Evolutionary conservation across 2,797 vertebrate species (phyloP).

Genomic region (Acanthornis magna): DNA sequence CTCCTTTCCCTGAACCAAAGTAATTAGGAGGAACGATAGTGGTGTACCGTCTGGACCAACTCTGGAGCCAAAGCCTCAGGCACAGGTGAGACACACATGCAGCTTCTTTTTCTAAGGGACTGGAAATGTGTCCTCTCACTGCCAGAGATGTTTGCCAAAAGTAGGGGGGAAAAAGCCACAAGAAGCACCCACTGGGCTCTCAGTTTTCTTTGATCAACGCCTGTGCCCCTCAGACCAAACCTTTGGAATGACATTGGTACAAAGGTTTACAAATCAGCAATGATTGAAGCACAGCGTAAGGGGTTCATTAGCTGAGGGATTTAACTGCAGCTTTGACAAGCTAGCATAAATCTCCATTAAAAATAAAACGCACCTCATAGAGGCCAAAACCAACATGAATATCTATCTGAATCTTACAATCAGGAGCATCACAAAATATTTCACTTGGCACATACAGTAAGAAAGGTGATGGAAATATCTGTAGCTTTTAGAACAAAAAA

Average conservation of each 20-base stretch:
- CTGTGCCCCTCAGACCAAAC: conserved; percentile 18
- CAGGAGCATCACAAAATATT: conserved; percentile 61
- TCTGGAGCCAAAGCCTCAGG: neutral
- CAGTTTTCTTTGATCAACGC: conserved; percentile 20
- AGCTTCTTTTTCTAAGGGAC: conserved; percentile 6
- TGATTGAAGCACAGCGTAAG: conserved; percentile 51
- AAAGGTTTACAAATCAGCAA: conserved; percentile 25
- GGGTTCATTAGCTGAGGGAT: conserved; percentile 56
- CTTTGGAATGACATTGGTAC: neutral
- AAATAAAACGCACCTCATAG: conserved; percentile 50
- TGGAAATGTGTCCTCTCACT: neutral
- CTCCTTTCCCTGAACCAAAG: neutral
- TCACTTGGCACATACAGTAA: conserved; percentile 65
- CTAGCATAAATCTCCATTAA: conserved; percentile 71
- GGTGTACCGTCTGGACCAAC: neutral
- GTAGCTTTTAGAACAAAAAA: conserved; percentile 74
- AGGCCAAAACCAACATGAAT: conserved; percentile 64
- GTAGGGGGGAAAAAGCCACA: rapidly evolving
- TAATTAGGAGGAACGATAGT: neutral
- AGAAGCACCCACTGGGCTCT: neutral
- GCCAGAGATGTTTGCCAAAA: neutral
- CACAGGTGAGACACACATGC: neutral
- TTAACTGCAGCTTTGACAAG: conserved; percentile 67
- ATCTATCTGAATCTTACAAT: conserved; percentile 55
- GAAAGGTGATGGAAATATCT: conserved; percentile 73